Conservation (phyloP, 2,113 vertebrate species). For the Phrynosoma platyrhinos region DNA sequence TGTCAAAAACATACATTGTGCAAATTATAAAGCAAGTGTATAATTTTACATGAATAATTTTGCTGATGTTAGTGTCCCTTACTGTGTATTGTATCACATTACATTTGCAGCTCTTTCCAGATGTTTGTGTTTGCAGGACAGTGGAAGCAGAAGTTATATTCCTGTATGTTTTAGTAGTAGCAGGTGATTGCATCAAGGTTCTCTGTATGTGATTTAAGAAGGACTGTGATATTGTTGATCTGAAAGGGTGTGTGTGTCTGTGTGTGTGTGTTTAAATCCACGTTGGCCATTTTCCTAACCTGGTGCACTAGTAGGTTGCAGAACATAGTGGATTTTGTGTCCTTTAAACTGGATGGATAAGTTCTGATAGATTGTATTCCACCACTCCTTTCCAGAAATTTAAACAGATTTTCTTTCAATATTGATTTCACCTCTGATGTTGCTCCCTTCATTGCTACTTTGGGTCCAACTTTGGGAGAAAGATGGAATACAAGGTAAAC, state of each 20-base stretch:
- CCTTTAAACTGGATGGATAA: not conserved
- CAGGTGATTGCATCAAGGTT: too few species aligned
- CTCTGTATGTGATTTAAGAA: too few species aligned
- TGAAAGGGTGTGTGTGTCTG: too few species aligned
- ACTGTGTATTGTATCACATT: not conserved
- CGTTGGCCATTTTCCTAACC: not conserved
- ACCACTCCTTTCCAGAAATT: not conserved
- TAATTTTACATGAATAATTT: not conserved
- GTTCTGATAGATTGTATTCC: too few species aligned
- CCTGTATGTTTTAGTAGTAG: too few species aligned
- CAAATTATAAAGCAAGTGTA: not conserved
- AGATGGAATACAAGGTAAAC: too few species aligned
- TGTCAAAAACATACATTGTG: too few species aligned
- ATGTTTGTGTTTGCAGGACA: not conserved
- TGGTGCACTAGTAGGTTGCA: conserved; percentile 10
- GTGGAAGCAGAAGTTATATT: not conserved
- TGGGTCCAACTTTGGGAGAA: too few species aligned
- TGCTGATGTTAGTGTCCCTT: not conserved
- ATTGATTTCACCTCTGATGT: not conserved
- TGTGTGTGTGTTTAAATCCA: too few species aligned
- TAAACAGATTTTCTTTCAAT: not conserved
- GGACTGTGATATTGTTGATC: too few species aligned
- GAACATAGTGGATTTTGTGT: not conserved
- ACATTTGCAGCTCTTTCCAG: not conserved
- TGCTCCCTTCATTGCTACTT: not conserved